These are phyloP conservation scores for Phalacrocorax aristotelis DNA, from an alignment of 2,113 vertebrate species.

Conservation along the genomic window DNA sequence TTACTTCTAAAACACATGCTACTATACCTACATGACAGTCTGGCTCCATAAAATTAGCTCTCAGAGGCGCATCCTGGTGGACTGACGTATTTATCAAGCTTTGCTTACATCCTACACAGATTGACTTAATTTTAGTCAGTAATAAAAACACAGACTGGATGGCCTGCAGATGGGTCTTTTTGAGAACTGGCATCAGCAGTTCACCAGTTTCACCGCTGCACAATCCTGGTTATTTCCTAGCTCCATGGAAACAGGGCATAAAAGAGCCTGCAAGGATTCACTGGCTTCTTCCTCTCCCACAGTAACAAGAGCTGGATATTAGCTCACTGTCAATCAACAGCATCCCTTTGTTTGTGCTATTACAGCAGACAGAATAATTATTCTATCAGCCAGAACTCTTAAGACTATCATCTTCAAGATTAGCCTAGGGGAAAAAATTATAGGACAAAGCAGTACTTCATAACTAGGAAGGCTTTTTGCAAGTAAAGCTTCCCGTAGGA, in stretches of 20 bases:
- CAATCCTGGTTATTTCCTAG: not conserved
- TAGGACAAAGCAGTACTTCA: not conserved
- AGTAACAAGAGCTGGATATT: not conserved
- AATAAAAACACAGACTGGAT: not conserved
- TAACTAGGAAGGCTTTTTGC: not conserved
- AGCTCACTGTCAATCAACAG: slow-evolving; percentile 2
- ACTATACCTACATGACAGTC: not conserved
- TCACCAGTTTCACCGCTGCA: not conserved
- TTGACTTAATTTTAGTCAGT: not conserved
- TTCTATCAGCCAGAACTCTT: not conserved
- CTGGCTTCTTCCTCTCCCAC: not conserved
- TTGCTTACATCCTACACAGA: not conserved
- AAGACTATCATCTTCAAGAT: not conserved
- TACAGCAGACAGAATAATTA: not conserved
- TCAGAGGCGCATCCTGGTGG: not conserved
- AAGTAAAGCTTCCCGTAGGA: not conserved
- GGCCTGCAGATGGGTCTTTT: not conserved
- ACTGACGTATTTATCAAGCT: not conserved
- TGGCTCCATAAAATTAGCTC: not conserved
- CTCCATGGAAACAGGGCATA: not conserved
- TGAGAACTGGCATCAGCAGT: not conserved
- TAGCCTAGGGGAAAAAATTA: not conserved
- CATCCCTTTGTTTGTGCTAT: not conserved
- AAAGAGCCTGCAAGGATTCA: not conserved
- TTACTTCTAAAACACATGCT: not conserved